phyloP scores from a whole-genome alignment of 2,797 vertebrate species.

The Scyliorhinus canicula region DNA sequence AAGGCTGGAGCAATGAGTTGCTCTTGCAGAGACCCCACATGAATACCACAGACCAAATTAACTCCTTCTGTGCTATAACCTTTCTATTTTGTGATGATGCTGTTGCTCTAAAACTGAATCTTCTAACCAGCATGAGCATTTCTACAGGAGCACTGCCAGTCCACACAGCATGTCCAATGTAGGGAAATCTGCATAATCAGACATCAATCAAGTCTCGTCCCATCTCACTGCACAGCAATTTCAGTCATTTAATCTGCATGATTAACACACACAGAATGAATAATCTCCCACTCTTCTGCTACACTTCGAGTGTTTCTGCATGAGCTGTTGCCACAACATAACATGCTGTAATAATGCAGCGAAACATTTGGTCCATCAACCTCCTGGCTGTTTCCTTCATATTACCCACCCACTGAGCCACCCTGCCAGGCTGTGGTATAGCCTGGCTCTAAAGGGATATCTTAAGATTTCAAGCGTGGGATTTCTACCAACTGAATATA shows the following conservation, averaged over 20 bases:
- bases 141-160: too few relatives aligned
- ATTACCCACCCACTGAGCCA: neutral
- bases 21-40: too few relatives aligned
- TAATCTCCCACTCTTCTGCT: neutral
- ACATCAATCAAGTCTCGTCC: neutral
- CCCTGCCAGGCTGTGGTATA: neutral
- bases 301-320: neutral
- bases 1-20: too few relatives aligned
- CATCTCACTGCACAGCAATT: neutral
- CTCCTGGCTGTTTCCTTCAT: neutral
- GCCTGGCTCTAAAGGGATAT: neutral
- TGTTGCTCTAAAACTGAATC: neutral
- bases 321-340: neutral
- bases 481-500: neutral
- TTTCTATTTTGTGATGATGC: too few relatives aligned
- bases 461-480: neutral
- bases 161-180: too few relatives aligned
- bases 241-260: neutral
- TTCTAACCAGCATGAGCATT: too few relatives aligned
- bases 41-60: too few relatives aligned
- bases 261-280: neutral
- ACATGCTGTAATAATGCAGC: neutral
- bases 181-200: neutral
- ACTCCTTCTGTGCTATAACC: too few relatives aligned
- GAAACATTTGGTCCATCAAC: neutral